Percentiles rank a stretch among this genome's conserved stretches.
Conservation (phyloP, 1,140 invertebrate genomes). For the Mercenaria mercenaria region DNA sequence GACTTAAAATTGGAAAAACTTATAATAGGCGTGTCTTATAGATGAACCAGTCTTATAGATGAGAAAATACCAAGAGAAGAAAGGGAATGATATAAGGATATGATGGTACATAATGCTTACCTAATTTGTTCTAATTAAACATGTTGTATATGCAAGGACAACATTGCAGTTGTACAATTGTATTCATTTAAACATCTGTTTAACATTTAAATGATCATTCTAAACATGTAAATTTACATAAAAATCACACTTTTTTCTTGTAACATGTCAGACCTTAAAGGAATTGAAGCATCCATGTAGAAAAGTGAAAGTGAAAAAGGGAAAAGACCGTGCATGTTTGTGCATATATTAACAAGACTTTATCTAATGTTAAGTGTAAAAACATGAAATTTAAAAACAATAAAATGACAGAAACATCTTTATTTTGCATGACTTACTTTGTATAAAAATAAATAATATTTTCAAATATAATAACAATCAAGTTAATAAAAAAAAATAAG, state of each 20-base stretch:
- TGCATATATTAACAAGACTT: neutral
- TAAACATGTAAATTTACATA: neutral
- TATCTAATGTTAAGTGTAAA: neutral
- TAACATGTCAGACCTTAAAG: neutral
- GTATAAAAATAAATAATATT: too few species aligned
- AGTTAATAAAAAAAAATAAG: too few species aligned
- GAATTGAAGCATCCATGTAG: neutral
- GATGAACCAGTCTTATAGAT: too few species aligned
- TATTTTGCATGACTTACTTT: too few species aligned
- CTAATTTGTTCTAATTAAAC: neutral
- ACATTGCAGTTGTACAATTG: neutral
- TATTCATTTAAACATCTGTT: slow-evolving; percentile 12
- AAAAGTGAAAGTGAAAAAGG: slow-evolving; percentile 4
- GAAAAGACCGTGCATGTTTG: neutral
- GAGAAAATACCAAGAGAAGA: too few species aligned
- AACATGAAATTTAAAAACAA: neutral
- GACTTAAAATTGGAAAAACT: too few species aligned
- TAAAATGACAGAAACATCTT: neutral
- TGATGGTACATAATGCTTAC: too few species aligned
- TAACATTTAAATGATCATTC: neutral
- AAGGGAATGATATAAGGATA: too few species aligned
- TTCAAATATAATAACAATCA: too few species aligned
- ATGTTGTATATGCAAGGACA: neutral
- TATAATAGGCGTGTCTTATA: too few species aligned
- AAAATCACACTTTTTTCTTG: slow-evolving; percentile 7